Evolutionary conservation across 2,113 vertebrate genomes (phyloP).

Genomic region (Pycnonotus jocosus): DNA sequence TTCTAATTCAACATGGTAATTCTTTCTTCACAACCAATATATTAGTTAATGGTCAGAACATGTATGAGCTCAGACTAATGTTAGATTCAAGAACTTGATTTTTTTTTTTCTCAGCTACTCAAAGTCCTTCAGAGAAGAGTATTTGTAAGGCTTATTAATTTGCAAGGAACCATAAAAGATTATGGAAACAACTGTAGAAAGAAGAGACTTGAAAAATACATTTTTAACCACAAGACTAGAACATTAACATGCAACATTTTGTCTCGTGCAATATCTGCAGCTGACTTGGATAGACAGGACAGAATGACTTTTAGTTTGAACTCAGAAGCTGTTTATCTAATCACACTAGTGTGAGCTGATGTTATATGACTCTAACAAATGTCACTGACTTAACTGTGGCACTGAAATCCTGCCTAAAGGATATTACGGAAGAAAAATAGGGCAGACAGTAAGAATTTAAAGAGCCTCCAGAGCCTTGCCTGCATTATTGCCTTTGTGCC

Average conservation of each 20-base stretch:
- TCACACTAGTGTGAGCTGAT: not conserved
- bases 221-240: not conserved
- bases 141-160: not conserved
- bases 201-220: not conserved
- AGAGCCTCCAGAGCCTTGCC: not conserved
- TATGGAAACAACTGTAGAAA: not conserved
- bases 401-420: conserved; percentile 32
- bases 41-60: not conserved
- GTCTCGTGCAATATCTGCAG: not conserved
- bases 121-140: not conserved
- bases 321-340: conserved; percentile 22
- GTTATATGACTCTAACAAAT: conserved; percentile 33
- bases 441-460: not conserved
- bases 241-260: not conserved
- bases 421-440: conserved; percentile 12
- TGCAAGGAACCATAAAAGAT: not conserved
- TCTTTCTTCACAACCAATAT: not conserved
- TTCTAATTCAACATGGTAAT: not conserved
- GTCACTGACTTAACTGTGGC: not conserved
- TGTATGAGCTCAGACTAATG: not conserved
- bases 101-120: not conserved
- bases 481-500: not conserved
- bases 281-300: not conserved
- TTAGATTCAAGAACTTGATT: not conserved
- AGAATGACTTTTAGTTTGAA: not conserved